Percentiles rank a stretch among this genome's conserved stretches.
phyloP scores from a whole-genome alignment of 2,797 vertebrate species.

The Euthynnus affinis region DNA sequence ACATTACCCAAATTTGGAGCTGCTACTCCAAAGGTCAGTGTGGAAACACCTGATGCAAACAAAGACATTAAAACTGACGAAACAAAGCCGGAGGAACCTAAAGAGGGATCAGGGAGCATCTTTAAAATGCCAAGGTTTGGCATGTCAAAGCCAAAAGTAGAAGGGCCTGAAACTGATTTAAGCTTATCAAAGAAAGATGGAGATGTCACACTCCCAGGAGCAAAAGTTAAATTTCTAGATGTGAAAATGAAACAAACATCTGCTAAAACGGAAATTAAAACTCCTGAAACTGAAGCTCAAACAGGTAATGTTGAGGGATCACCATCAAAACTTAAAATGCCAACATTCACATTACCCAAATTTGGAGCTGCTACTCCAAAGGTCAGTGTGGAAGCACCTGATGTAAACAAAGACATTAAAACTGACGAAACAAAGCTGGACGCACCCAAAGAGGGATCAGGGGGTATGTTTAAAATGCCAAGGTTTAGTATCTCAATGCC shows the following conservation, averaged over 20 bases:
- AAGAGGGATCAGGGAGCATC: conserved; percentile 23
- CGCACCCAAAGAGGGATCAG: neutral
- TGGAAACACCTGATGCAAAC: conserved; percentile 20
- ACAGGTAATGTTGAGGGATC: conserved; percentile 18
- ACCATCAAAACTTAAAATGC: conserved; percentile 61
- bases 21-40: neutral
- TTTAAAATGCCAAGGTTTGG: conserved; percentile 58
- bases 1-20: conserved; percentile 68
- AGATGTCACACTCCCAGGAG: conserved; percentile 41
- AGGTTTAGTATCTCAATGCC: conserved; percentile 43
- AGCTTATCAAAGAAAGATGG: conserved; percentile 62
- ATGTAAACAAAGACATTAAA: conserved; percentile 54
- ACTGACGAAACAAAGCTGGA: conserved; percentile 29
- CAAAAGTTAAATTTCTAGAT: conserved; percentile 36
- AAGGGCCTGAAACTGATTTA: conserved; percentile 55
- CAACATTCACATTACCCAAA: conserved; percentile 57
- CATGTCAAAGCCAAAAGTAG: conserved; percentile 60
- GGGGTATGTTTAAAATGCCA: conserved; percentile 46
- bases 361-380: conserved; percentile 53
- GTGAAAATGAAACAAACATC: conserved; percentile 34
- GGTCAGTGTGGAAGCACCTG: conserved; percentile 36
- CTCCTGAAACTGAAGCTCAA: conserved; percentile 29
- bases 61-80: conserved; percentile 2
- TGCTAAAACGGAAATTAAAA: conserved; percentile 42
- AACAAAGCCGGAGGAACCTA: neutral